Percentiles rank a stretch among this genome's conserved stretches.
Evolutionary conservation across 2,113 vertebrate species (phyloP).

Genomic region (Todiramphus chloris): DNA sequence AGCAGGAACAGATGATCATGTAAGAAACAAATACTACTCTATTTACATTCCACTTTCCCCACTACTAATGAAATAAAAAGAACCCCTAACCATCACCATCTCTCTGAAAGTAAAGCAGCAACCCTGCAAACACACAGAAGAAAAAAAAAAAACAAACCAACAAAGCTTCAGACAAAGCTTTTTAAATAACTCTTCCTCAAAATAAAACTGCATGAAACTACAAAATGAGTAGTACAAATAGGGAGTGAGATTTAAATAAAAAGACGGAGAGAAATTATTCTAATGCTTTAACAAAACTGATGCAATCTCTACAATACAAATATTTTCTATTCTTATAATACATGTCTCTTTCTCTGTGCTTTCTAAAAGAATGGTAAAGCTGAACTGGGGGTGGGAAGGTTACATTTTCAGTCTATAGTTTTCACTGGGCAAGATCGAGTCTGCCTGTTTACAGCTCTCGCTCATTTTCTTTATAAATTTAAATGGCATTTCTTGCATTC

Average conservation of each 20-base stretch:
- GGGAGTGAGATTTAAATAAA: neutral
- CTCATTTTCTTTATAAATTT: neutral
- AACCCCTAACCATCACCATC: neutral
- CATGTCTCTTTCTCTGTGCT: neutral
- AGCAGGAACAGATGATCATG: slow-evolving; percentile 24
- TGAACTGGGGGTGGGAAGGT: neutral
- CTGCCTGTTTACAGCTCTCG: neutral
- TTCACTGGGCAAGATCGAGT: neutral
- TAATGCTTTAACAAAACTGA: neutral
- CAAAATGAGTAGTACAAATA: neutral
- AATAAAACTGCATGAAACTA: neutral
- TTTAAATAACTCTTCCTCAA: neutral
- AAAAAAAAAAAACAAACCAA: fast-evolving
- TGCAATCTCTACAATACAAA: neutral
- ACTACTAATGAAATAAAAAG: neutral
- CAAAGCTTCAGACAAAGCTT: neutral
- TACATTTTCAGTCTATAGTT: neutral
- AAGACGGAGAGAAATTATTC: neutral
- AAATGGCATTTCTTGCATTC: neutral
- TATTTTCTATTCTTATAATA: neutral
- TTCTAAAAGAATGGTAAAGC: neutral
- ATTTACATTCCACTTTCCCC: neutral
- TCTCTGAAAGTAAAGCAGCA: neutral
- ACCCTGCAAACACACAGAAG: neutral
- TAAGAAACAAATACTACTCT: neutral